Conservation (phyloP, 2,113 vertebrate species). For the Lota lota region DNA sequence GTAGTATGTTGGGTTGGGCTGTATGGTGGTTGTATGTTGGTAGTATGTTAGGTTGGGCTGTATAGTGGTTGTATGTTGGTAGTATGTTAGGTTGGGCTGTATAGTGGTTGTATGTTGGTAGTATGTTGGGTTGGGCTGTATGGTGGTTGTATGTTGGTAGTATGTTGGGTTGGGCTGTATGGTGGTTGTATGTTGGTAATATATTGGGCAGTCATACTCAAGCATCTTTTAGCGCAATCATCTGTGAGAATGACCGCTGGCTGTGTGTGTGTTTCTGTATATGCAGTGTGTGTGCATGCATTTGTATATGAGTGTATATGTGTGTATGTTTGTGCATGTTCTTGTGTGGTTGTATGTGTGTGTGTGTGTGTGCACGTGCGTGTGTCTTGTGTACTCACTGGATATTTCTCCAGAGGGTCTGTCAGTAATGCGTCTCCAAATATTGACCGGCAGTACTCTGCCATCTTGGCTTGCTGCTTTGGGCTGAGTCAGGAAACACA, state of each 20-base stretch:
- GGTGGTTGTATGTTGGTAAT: background rate
- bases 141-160: too few species aligned
- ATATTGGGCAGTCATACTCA: conserved; percentile 17
- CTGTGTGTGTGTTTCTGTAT: background rate
- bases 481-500: conserved; percentile 70
- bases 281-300: background rate
- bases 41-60: too few species aligned
- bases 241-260: conserved; percentile 25
- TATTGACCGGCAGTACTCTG: conserved; percentile 96
- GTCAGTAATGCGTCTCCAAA: conserved; percentile 95
- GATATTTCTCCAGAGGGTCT: conserved; percentile 93
- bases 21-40: too few species aligned
- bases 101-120: too few species aligned
- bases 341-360: conserved; percentile 11
- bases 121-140: too few species aligned
- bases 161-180: too few species aligned
- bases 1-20: too few species aligned
- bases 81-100: too few species aligned
- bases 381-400: conserved; percentile 73
- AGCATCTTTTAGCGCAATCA: conserved; percentile 30
- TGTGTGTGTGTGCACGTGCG: background rate
- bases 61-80: too few species aligned
- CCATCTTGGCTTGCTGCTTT: conserved; percentile 99
- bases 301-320: background rate
- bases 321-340: conserved; percentile 3